Evolutionary conservation across 2,888 invertebrate species (phyloP), one percentile per base, ranked within the genome.

Genomic region (Ophion obscuratus): DNA sequence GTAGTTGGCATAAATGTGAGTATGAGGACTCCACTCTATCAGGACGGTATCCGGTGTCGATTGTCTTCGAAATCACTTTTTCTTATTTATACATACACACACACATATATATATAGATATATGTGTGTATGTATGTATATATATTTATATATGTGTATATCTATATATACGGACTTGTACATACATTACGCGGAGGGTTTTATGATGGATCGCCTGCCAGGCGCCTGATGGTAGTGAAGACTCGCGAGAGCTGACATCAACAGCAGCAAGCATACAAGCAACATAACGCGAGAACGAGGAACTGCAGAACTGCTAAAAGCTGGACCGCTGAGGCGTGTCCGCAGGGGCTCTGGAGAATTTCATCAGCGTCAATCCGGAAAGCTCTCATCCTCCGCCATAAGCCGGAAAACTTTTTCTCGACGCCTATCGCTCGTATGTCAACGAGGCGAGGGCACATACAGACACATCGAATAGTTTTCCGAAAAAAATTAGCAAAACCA

Each of bases 191-290:
- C 10, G 47, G 74, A 74, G 77, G 67, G 75, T 68, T 61, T 83
- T 74, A 86, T 86, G 86, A 83, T 83, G 83, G 83, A 86, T 86
- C 80, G 81, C 74, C 77, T 86, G 83, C 76, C 85, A 80, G 80
- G 31, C 83, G 83, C 85, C 81, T 68, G 85, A 57, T 82, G 71
- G 27, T 79, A 81, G 80, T 76, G 66, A 71, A 76, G 64, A 40
- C 62, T 70, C 71, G 53, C 17, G 80, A 73, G 73, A 57, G 80
- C 36, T 17, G 40, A 75, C 81, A 81, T 81, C 81, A 74, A 20
- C 81, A 66, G 74, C 74, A 74, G 67, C 61, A 47, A 27, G 20
- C 20, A 24, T 53, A 78, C 68, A 66, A 67, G 79, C 70, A 62
- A 79, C 70, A 40, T 40, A 79, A 70, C 27, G 75, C 24, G 59